Conservation (phyloP, 2,113 vertebrate genomes). For the Chitala chitala region DNA sequence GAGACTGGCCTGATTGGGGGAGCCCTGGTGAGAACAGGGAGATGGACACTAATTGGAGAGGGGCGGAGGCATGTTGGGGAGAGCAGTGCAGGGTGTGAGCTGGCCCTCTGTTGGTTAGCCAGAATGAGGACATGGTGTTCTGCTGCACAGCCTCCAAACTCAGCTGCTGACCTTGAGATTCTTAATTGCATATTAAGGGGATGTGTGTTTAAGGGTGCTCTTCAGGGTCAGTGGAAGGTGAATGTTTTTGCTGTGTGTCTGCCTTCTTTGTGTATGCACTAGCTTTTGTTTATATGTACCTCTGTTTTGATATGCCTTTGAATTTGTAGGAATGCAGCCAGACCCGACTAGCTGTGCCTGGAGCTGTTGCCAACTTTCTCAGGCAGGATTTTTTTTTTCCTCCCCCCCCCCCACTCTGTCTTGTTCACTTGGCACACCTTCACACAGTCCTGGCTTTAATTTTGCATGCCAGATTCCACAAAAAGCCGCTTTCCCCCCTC, state of each 20-base stretch:
- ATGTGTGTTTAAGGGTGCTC: not conserved
- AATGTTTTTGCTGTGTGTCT: not conserved
- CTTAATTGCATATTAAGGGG: not conserved
- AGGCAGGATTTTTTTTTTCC: not conserved
- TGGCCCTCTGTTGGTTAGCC: not conserved
- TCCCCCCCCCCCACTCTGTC: slow-evolving; percentile 8
- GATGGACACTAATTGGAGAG: not conserved
- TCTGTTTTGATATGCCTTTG: not conserved
- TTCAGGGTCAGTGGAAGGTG: not conserved
- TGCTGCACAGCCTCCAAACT: not conserved
- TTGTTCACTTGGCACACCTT: slow-evolving; percentile 52
- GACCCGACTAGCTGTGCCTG: slow-evolving; percentile 45
- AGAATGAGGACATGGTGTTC: no score
- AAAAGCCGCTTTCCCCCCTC: slow-evolving; percentile 49
- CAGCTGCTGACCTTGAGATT: not conserved
- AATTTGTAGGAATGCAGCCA: slow-evolving; percentile 54
- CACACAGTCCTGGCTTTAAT: slow-evolving; percentile 55
- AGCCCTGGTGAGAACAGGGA: not conserved
- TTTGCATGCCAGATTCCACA: slow-evolving; percentile 42
- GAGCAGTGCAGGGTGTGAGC: not conserved
- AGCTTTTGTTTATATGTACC: not conserved
- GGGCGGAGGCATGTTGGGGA: not conserved
- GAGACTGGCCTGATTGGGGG: no score
- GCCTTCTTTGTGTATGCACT: not conserved
- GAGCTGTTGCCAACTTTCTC: slow-evolving; percentile 45